Evolutionary conservation across 2,797 vertebrate genomes (phyloP), one percentile per base, ranked within the genome.

Genomic region (Petrocephalus schoutedeni): DNA sequence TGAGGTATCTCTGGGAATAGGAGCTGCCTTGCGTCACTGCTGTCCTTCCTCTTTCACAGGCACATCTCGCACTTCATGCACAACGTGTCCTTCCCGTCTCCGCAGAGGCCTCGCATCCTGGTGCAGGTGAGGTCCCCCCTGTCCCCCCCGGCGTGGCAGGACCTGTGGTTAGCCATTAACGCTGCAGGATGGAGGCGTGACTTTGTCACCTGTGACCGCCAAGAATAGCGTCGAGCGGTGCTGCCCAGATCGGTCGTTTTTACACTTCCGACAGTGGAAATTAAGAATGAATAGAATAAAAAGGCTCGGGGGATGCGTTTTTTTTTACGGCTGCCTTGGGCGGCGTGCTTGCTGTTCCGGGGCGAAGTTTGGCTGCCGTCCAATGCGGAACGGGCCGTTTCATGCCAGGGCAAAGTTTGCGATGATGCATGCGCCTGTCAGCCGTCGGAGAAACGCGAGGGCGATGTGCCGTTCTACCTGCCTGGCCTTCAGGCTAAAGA

Each of bases 21-120:
- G 6, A 51, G n/a, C n/a, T 53, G 10, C 19, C 9, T 12, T 28
- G 53, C 10, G n/a, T 23, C 9, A 10, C 1, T 10, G 45, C 0
- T 84, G n/a, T 57, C 59, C 77, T 86, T 77, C 88, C 9, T 87
- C 83, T 87, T 93, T 93, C 91, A 90, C 90, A 99, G 98, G 92
- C 97, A 99, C 93, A 98, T 99, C 93, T 99, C 98, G 9, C 97
- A 99, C 95, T 99, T 99, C 93, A 98, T 99, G 98, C 97, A 99
- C 94, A 98, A 96, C 77, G 98, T 99, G 90, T 97, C 97, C 80
- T 99, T 99, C 91, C 98, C 98, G 90, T 99, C 98, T 87, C 97
- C 98, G 61, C 98, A 99, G 91, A 97, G 98, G 92, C 98, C 98
- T 90, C 96, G 98, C 94, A 99, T 99, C 91, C 95, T 99, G 87